Conservation (phyloP, 2,113 vertebrate species). For the Machaerirhynchus nigripectus region DNA sequence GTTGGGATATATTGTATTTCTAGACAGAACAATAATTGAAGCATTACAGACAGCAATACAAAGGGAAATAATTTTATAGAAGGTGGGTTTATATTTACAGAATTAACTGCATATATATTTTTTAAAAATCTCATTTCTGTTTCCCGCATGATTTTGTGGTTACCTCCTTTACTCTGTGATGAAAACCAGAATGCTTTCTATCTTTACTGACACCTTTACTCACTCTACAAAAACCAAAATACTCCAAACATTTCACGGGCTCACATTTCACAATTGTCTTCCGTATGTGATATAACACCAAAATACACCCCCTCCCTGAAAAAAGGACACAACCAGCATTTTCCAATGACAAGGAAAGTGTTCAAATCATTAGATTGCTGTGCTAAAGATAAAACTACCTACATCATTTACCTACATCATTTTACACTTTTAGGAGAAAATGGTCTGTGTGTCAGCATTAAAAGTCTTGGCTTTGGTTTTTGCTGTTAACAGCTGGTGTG, state of each 20-base stretch:
- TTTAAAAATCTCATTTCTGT: not conserved
- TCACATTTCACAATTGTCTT: not conserved
- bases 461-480: not conserved
- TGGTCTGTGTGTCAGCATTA: not conserved
- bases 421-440: not conserved
- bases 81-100: not conserved
- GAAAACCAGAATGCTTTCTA: not conserved
- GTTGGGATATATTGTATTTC: constrained; percentile 7
- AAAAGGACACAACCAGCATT: accelerated
- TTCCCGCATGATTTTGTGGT: not conserved
- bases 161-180: not conserved
- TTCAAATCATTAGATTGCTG: not conserved
- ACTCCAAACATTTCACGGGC: not conserved
- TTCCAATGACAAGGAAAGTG: not conserved
- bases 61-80: not conserved
- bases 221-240: not conserved
- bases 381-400: not conserved
- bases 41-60: not conserved
- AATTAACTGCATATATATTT: not conserved
- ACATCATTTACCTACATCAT: not conserved
- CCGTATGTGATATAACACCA: not conserved
- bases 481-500: not conserved
- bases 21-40: not conserved
- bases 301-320: accelerated
- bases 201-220: not conserved